Percentiles rank a stretch among this genome's conserved stretches.
Conservation (phyloP, 2,113 vertebrate genomes). For the Oostethus manadensis region DNA sequence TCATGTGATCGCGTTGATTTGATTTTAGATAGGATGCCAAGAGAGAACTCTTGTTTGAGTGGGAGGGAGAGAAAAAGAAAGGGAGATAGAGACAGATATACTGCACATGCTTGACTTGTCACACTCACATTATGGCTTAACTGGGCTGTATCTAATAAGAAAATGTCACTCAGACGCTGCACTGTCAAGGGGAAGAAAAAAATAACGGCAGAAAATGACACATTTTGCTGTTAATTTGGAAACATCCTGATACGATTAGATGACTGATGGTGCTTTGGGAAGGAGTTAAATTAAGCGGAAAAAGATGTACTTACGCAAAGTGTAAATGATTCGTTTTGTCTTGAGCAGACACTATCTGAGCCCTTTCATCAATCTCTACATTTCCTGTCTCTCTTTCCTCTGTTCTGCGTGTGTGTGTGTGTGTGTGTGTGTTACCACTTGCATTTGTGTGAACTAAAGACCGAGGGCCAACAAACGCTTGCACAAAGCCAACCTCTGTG, state of each 20-base stretch:
- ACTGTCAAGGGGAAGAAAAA: constrained; percentile 12
- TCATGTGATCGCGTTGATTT: constrained; percentile 22
- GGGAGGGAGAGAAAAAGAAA: not conserved
- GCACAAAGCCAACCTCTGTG: constrained; percentile 61
- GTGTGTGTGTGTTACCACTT: constrained; percentile 25
- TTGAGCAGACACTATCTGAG: constrained; percentile 19
- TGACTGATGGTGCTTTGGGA: constrained; percentile 21
- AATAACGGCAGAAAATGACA: constrained; percentile 20
- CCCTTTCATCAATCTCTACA: constrained; percentile 29
- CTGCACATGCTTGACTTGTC: constrained; percentile 21
- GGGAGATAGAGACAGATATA: not conserved
- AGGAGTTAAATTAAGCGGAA: constrained; percentile 39
- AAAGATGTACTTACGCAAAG: constrained; percentile 32
- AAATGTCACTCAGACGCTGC: constrained; percentile 15
- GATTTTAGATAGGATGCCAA: constrained; percentile 20
- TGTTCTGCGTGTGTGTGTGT: constrained; percentile 4
- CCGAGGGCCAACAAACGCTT: constrained; percentile 39
- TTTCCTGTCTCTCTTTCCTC: constrained; percentile 24
- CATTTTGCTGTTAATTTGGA: constrained; percentile 35
- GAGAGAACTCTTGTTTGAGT: constrained; percentile 6
- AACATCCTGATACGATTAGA: constrained; percentile 34
- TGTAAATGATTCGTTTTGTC: constrained; percentile 36
- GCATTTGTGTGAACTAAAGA: constrained; percentile 65
- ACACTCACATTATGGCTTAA: constrained; percentile 19
- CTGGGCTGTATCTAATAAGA: constrained; percentile 25